Evolutionary conservation across 1,140 invertebrate genomes (phyloP), one percentile per base, ranked within the genome.

Genomic region (fruit fly (Drosophila melanogaster)): DNA sequence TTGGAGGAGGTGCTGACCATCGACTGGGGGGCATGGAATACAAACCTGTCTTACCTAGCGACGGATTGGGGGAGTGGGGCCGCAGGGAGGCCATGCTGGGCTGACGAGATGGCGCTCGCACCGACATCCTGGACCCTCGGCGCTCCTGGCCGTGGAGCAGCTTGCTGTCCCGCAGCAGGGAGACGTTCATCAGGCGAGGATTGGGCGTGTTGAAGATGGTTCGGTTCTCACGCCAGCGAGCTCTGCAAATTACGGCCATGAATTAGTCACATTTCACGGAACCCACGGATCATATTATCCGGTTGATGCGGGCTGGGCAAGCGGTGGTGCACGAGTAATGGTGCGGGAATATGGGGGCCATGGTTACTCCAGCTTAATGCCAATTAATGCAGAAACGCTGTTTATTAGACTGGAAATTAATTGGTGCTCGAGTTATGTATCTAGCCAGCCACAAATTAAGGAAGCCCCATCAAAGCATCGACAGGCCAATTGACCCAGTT

Each of bases 181-280:
- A 97, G 11, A 97, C 96, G 90, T 97, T 97, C 96, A 97, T 97
- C 87, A 97, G 93, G 38, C 96, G 94, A 19, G 97, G 97, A 91
- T 98, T 98, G n/a, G 97, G 97, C 30, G 97, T 98, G 91, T 98
- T 98, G 93, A 98, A 98, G 84, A 98, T 98, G 17, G 97, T 97
- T 2, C 97, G 94, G 92, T 97, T 98, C 87, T 98, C 97, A 72
- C 96, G 94, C 96, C 97, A 98, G 80, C 97, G 94, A 19, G 97
- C 97, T 91, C 97, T 98, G 93, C 8, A 58, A 77, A 46, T 26
- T 15, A 54, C 11, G 24, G 47, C 0, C 38, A 22, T 15, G 43
- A 50, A 77, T 85, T 80, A 69, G 61, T 66, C 40, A 35, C 19
- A 11, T 41, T 51, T 57, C 19, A 30, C 12, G 22, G 24, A 14